Evolutionary conservation across 2,797 vertebrate species (phyloP).

Genomic region (Pyrrhura leucotis): DNA sequence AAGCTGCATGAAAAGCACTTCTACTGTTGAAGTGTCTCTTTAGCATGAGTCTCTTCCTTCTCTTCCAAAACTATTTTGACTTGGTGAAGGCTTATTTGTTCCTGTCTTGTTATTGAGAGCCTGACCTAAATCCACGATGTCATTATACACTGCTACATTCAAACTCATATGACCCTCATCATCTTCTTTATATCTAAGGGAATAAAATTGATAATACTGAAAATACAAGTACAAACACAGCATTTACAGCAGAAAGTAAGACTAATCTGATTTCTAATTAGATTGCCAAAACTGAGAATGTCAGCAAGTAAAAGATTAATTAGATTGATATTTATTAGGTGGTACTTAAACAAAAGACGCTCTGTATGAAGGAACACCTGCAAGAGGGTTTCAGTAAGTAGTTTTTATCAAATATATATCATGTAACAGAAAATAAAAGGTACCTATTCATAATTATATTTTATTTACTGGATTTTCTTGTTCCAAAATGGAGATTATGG

Average conservation of each 20-base stretch:
- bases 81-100: not conserved
- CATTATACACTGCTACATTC: constrained; percentile 42
- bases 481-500: not conserved
- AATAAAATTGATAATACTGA: not conserved
- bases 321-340: not conserved
- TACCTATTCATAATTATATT: not conserved
- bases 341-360: not conserved
- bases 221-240: not conserved
- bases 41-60: not conserved
- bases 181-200: constrained; percentile 79
- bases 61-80: not conserved
- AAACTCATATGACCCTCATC: constrained; percentile 78
- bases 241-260: not conserved
- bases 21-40: not conserved
- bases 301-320: not conserved
- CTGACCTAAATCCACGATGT: not conserved
- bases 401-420: not conserved
- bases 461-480: not conserved
- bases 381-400: not conserved
- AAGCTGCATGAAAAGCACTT: not conserved
- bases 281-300: not conserved
- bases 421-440: not conserved
- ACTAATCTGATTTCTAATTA: not conserved
- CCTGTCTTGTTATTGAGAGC: not conserved
- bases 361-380: not conserved